These are phyloP conservation scores for Heterotilapia buettikoferi DNA, from an alignment of 2,113 vertebrate species.

Conservation along the genomic window DNA sequence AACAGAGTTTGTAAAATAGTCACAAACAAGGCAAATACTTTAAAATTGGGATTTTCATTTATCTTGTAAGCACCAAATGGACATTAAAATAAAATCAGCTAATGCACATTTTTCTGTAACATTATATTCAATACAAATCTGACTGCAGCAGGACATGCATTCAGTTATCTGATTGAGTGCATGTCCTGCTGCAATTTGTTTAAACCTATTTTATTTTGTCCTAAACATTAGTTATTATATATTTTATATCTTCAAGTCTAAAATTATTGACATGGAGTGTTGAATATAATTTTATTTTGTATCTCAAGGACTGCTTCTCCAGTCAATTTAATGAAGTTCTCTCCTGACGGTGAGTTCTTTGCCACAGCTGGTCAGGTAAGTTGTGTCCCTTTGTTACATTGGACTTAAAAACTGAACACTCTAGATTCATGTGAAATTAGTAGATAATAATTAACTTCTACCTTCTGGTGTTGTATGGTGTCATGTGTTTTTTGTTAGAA, in stretches of 20 bases:
- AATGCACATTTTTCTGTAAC: not conserved
- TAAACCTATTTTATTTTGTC: not conserved
- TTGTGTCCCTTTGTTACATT: not conserved
- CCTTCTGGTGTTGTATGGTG: not conserved
- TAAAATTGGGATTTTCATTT: not conserved
- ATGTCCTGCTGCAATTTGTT: not conserved
- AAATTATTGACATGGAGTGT: not conserved
- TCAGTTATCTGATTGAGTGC: not conserved
- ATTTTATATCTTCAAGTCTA: not conserved
- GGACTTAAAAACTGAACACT: not conserved
- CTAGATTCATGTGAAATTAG: not conserved
- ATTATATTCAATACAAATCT: not conserved
- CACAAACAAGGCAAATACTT: not conserved
- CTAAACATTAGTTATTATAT: not conserved
- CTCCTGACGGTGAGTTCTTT: constrained; percentile 96
- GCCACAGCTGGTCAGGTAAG: constrained; percentile 91
- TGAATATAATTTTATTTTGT: not conserved
- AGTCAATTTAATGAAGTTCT: constrained; percentile 90
- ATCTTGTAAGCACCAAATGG: not conserved
- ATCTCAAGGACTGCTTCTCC: constrained; percentile 83
- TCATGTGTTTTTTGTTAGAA: not conserved
- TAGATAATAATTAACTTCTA: not conserved
- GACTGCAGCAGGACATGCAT: not conserved
- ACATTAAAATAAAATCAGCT: not conserved
- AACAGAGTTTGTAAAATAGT: not conserved